Evolutionary conservation across 2,888 invertebrate species (phyloP).

Genomic region (Coleophora deauratella): DNA sequence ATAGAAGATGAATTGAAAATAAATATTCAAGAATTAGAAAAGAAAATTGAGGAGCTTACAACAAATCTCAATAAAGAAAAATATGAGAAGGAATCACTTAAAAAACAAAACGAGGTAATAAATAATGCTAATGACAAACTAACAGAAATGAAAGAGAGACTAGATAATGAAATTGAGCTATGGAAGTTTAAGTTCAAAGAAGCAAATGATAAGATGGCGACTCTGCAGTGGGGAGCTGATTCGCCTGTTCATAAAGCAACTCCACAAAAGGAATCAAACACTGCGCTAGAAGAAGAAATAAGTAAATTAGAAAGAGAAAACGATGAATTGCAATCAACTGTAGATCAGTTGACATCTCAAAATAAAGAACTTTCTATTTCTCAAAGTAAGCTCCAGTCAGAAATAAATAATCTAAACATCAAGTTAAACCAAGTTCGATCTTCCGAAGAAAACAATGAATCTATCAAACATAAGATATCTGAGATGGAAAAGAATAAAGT

Average conservation of each 20-base stretch:
- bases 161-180: conserved; percentile 83
- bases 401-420: conserved; percentile 41
- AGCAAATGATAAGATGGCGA: conserved; percentile 76
- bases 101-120: conserved; percentile 82
- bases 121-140: conserved; percentile 84
- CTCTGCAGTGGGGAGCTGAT: conserved; percentile 46
- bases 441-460: conserved; percentile 1
- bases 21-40: conserved; percentile 79
- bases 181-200: conserved; percentile 83
- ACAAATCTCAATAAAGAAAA: conserved; percentile 75
- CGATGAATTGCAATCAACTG: conserved; percentile 49
- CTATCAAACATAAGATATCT: neutral
- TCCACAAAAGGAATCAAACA: conserved; percentile 8
- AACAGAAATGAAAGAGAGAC: conserved; percentile 85
- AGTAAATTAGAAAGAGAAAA: conserved; percentile 61
- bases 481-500: conserved; percentile 19
- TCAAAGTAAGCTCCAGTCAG: conserved; percentile 34
- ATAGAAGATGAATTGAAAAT: conserved; percentile 86
- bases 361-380: conserved; percentile 40
- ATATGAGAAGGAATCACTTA: conserved; percentile 78
- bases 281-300: conserved; percentile 38
- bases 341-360: conserved; percentile 45
- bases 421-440: conserved; percentile 24
- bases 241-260: conserved; percentile 24
- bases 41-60: conserved; percentile 74